phyloP scores from a whole-genome alignment of 1,140 invertebrate genomes.

The Patella vulgata region DNA sequence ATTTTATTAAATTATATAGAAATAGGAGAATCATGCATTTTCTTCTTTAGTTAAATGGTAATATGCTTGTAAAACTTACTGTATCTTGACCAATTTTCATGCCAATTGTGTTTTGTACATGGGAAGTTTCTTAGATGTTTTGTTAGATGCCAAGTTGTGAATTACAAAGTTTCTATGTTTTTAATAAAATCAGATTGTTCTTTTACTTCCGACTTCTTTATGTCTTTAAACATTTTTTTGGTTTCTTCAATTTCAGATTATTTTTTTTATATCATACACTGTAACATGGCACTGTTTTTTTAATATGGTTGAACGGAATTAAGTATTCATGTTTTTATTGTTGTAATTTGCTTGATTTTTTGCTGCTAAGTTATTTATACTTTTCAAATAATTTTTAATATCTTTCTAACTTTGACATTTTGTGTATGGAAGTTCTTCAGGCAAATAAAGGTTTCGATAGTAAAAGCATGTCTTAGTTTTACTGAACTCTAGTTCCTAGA shows the following conservation, averaged over 20 bases:
- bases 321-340: constrained; percentile 7
- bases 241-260: constrained; percentile 44
- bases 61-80: constrained; percentile 10
- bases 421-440: constrained; percentile 37
- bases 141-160: constrained; percentile 43
- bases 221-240: constrained; percentile 30
- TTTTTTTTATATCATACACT: no score
- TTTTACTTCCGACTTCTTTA: constrained; percentile 47
- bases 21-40: no score
- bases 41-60: no score
- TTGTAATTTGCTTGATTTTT: constrained; percentile 18
- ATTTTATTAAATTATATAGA: no score
- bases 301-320: no score
- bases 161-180: constrained; percentile 56
- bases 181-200: constrained; percentile 51
- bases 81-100: constrained; percentile 51
- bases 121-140: constrained; percentile 56
- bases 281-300: no score
- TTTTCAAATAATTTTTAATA: constrained; percentile 36
- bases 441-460: constrained; percentile 35
- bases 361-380: constrained; percentile 31
- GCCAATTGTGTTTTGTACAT: constrained; percentile 56
- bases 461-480: constrained; percentile 24
- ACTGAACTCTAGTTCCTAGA: no score
- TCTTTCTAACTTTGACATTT: constrained; percentile 36